Conservation (phyloP, 2,113 vertebrate genomes). For the Rhinogobius similis region DNA sequence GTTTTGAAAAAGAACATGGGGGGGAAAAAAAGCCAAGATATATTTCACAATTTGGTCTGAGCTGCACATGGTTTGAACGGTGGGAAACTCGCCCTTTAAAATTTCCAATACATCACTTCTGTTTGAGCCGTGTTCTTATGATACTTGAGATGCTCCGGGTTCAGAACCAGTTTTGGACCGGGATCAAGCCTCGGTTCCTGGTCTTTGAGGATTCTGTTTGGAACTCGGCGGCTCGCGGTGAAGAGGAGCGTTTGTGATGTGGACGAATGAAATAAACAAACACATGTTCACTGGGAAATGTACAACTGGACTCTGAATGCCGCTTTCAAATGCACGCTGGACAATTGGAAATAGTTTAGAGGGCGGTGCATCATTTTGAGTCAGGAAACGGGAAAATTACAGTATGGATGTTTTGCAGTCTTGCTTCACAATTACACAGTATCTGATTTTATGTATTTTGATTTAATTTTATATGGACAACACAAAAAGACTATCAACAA, state of each 20-base stretch:
- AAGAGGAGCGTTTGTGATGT: constrained; percentile 5
- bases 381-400: not conserved
- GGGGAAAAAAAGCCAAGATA: not conserved
- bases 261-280: not conserved
- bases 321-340: not conserved
- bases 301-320: not conserved
- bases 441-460: too few relatives aligned
- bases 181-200: not conserved
- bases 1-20: not conserved
- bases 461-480: too few relatives aligned
- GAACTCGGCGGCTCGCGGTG: constrained; percentile 8
- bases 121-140: not conserved
- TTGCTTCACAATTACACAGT: too few relatives aligned
- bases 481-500: too few relatives aligned
- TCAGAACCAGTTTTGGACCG: constrained; percentile 31
- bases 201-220: constrained; percentile 26
- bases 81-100: not conserved
- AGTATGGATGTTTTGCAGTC: not conserved
- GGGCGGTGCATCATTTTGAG: not conserved
- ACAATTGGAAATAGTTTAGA: not conserved
- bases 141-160: constrained; percentile 27
- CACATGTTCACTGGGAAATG: not conserved
- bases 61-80: constrained; percentile 24
- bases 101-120: not conserved
- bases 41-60: constrained; percentile 13